Evolutionary conservation across 2,888 invertebrate species (phyloP).

Genomic region (Bimastos eiseni): DNA sequence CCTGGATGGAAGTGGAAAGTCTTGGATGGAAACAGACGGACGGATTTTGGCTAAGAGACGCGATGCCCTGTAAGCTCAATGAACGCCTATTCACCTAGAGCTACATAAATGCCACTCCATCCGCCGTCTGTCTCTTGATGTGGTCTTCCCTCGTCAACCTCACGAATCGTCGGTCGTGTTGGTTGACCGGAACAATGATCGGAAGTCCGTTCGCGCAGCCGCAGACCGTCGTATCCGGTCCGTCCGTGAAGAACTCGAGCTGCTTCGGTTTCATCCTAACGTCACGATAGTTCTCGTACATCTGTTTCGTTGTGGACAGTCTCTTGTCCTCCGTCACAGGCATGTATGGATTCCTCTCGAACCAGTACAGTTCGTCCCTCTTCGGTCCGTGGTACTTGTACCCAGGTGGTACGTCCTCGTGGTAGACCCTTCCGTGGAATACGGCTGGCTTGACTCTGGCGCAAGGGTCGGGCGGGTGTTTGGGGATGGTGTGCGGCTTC

Average conservation of each 20-base stretch:
- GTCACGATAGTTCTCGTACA: background rate
- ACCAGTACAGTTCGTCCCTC: constrained; percentile 39
- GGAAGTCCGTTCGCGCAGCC: constrained; percentile 10
- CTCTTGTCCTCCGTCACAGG: constrained; percentile 21
- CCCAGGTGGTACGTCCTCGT: constrained; percentile 38
- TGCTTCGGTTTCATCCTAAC: constrained; percentile 14
- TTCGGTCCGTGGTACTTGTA: constrained; percentile 42
- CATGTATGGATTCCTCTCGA: constrained; percentile 37
- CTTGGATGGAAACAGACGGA: background rate
- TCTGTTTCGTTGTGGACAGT: background rate
- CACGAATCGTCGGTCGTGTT: background rate
- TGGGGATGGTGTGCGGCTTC: constrained; percentile 39
- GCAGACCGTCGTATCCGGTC: constrained; percentile 20
- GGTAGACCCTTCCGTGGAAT: constrained; percentile 41
- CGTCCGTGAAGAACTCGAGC: background rate
- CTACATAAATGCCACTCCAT: constrained; percentile 3
- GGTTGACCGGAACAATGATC: background rate
- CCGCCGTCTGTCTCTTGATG: constrained; percentile 13
- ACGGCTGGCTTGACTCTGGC: constrained; percentile 33
- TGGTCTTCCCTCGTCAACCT: background rate
- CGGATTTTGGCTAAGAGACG: background rate
- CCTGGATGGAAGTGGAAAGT: too few relatives aligned
- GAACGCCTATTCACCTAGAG: background rate
- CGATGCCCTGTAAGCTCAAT: background rate
- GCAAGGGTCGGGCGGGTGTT: constrained; percentile 33